Conservation (phyloP, 37 sponge, comb jelly and placozoan species). For the Cliona cf. orientalis region DNA sequence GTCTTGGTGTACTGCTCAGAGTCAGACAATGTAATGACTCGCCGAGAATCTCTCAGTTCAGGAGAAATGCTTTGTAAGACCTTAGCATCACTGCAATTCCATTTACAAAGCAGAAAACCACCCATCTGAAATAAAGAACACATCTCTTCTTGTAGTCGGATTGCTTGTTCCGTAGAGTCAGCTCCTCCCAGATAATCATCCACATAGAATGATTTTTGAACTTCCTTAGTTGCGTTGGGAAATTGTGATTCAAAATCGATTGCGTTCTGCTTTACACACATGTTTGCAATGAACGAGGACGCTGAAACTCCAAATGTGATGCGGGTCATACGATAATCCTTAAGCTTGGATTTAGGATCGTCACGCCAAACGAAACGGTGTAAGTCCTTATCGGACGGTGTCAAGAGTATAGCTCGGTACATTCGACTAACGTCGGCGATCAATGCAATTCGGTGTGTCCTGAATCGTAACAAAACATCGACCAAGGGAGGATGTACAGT, state of each 20-base stretch:
- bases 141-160: constrained; percentile 20
- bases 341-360: neutral
- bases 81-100: constrained; percentile 40
- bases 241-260: neutral
- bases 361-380: constrained; percentile 53
- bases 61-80: constrained; percentile 11
- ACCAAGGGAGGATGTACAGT: constrained; percentile 28
- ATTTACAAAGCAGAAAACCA: constrained; percentile 39
- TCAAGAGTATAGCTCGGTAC: constrained; percentile 35
- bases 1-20: constrained; percentile 36
- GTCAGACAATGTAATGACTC: neutral
- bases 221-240: neutral
- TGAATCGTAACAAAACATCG: constrained; percentile 44
- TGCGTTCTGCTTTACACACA: constrained; percentile 57
- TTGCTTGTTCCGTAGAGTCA: constrained; percentile 27
- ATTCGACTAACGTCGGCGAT: constrained; percentile 45
- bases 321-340: constrained; percentile 53
- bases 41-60: constrained; percentile 8
- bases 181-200: constrained; percentile 42
- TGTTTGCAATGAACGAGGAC: constrained; percentile 55
- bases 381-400: constrained; percentile 22
- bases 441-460: constrained; percentile 26
- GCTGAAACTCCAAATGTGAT: constrained; percentile 57
- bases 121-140: constrained; percentile 1
- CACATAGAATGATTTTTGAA: constrained; percentile 32